phyloP scores from a whole-genome alignment of 2,113 vertebrate species.

The Caretta caretta region DNA sequence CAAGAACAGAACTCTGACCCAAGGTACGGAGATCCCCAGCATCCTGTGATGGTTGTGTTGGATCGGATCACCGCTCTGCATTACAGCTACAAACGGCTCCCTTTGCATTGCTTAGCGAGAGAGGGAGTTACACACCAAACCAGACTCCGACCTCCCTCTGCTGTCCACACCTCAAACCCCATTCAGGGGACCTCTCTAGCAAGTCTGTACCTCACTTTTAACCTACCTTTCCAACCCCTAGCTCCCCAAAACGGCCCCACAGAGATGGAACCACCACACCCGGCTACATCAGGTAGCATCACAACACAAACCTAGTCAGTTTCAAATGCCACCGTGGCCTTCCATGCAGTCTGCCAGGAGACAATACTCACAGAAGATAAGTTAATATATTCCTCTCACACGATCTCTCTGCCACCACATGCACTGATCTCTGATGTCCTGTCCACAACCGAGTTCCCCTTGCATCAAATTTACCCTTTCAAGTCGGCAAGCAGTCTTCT shows the following conservation, averaged over 20 bases:
- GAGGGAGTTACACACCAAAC: background rate
- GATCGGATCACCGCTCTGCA: background rate
- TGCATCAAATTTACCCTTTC: background rate
- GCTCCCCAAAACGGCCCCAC: background rate
- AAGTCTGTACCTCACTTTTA: background rate
- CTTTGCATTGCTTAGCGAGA: background rate
- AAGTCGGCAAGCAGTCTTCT: background rate
- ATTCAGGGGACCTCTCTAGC: background rate
- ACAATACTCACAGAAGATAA: background rate
- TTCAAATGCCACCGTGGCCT: background rate
- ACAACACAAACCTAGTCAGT: background rate
- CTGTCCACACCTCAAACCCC: too few relatives aligned
- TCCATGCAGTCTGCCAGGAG: background rate
- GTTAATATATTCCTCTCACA: background rate
- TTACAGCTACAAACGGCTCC: background rate
- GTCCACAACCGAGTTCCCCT: too few relatives aligned
- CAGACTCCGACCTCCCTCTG: background rate
- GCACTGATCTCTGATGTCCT: background rate
- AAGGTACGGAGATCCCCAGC: background rate
- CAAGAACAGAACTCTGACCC: background rate
- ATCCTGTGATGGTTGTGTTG: background rate
- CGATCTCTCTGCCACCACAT: background rate
- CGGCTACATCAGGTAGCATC: background rate
- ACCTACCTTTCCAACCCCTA: background rate
- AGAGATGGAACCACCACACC: background rate